Conservation (phyloP, 92 coral and sea anemone species). For the Bergia sp. region DNA sequence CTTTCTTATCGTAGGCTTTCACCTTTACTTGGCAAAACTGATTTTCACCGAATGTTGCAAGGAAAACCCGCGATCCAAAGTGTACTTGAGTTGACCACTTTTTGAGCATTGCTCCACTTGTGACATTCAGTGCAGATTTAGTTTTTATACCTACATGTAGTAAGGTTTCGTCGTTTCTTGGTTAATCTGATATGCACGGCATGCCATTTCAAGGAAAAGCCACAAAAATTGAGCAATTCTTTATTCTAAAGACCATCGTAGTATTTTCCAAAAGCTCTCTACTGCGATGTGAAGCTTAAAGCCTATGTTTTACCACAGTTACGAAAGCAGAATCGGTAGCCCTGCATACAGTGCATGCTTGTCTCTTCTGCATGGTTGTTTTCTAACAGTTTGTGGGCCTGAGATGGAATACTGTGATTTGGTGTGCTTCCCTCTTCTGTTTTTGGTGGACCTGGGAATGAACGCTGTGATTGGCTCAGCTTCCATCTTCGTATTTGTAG, state of each 20-base stretch:
- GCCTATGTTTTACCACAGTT: too few species aligned
- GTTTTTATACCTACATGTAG: neutral
- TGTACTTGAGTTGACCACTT: conserved; percentile 73
- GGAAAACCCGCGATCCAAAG: conserved; percentile 68
- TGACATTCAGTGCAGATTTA: neutral
- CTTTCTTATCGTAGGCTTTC: conserved; percentile 87
- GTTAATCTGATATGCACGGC: neutral
- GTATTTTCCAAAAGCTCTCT: too few species aligned
- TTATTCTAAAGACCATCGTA: neutral
- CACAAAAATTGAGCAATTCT: neutral
- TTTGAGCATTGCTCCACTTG: neutral
- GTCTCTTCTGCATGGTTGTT: too few species aligned
- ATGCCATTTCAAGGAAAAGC: neutral
- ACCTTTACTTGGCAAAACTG: conserved; percentile 90
- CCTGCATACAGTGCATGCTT: too few species aligned
- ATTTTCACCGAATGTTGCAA: conserved; percentile 92
- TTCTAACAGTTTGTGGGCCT: too few species aligned
- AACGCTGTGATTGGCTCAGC: too few species aligned
- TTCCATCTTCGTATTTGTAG: too few species aligned
- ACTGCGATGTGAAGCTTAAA: too few species aligned
- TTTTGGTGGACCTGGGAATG: too few species aligned
- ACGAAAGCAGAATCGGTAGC: too few species aligned
- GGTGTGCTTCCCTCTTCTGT: too few species aligned
- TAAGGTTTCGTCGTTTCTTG: neutral
- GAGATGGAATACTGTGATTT: too few species aligned